These are phyloP conservation scores for Calyptomena viridis DNA, from an alignment of 2,113 vertebrate species.

Conservation along the genomic window DNA sequence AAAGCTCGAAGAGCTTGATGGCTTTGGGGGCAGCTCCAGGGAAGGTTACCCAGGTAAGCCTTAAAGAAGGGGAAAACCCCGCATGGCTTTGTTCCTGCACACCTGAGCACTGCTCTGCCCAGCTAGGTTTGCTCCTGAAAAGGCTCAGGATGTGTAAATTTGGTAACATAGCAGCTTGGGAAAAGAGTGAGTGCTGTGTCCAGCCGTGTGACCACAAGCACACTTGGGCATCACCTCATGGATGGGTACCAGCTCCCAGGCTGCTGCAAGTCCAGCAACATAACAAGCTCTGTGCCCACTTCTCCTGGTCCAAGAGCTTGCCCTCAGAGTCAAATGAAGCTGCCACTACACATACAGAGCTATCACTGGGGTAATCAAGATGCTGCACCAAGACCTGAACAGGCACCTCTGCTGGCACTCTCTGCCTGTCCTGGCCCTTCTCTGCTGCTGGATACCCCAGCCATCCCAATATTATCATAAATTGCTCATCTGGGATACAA, in stretches of 20 bases:
- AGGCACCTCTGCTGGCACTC: background rate
- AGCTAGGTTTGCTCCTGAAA: background rate
- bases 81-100: background rate
- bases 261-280: background rate
- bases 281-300: background rate
- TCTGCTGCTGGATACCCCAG: background rate
- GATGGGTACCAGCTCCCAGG: background rate
- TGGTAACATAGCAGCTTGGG: background rate
- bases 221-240: background rate
- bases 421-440: background rate
- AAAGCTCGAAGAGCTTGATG: background rate
- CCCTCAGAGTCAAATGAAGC: background rate
- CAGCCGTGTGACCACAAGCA: accelerated
- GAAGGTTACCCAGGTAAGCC: background rate
- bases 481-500: background rate
- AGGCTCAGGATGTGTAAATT: background rate
- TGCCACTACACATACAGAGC: background rate
- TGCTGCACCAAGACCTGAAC: accelerated
- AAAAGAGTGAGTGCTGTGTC: background rate
- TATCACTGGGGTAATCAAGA: background rate
- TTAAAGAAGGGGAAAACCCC: background rate
- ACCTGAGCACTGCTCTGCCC: background rate
- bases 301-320: background rate
- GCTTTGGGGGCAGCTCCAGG: background rate
- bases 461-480: background rate